A percentile compares a stretch with the other conserved stretches of the same genome.
Conservation (phyloP, 2,113 vertebrate genomes). For the Bubo scandiacus region DNA sequence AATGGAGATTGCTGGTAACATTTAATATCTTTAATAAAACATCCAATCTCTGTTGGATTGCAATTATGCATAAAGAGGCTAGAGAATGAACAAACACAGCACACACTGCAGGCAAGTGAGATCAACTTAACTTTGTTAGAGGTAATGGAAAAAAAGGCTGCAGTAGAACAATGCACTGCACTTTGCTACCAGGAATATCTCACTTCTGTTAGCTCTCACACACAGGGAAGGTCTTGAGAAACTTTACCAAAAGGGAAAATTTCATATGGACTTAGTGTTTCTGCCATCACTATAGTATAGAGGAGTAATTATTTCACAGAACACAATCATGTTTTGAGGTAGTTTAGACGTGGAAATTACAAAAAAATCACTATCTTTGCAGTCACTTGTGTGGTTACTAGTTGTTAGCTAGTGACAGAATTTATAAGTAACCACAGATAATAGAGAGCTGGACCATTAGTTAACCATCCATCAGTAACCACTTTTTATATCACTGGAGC, state of each 20-base stretch:
- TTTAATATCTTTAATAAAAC: slow-evolving; percentile 47
- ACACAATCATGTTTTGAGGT: neutral
- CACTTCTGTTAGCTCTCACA: neutral
- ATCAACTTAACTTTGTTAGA: neutral
- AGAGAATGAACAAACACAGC: neutral
- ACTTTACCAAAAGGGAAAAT: neutral
- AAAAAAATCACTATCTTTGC: neutral
- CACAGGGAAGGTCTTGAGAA: neutral
- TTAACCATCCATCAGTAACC: neutral
- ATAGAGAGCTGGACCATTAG: neutral
- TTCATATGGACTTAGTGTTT: neutral
- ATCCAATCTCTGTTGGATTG: slow-evolving; percentile 8
- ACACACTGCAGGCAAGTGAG: neutral
- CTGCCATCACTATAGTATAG: neutral
- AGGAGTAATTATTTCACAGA: neutral
- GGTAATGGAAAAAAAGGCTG: neutral
- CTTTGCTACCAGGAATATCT: neutral
- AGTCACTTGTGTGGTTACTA: neutral
- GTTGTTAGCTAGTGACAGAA: neutral
- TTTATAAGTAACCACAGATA: neutral
- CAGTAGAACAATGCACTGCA: neutral
- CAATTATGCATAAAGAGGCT: slow-evolving; percentile 6
- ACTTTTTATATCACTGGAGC: neutral
- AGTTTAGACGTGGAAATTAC: neutral
- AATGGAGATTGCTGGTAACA: slow-evolving; percentile 26